These are phyloP conservation scores for Saccostrea glomerata DNA, from an alignment of 1,140 invertebrate species.

Conservation along the genomic window DNA sequence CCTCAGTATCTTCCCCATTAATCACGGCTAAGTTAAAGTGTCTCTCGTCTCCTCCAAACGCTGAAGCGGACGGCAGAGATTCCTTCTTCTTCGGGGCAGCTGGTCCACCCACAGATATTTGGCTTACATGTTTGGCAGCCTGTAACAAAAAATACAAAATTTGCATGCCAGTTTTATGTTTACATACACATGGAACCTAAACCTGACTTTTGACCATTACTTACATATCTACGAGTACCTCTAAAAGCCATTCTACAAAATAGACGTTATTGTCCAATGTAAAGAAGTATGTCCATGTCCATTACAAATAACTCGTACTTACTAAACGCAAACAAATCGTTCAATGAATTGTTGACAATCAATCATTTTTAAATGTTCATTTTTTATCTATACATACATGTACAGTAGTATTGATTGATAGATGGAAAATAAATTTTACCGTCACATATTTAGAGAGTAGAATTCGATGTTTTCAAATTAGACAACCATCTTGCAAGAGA, in stretches of 20 bases:
- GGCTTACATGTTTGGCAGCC: slow-evolving; percentile 38
- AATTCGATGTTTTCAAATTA: too few relatives aligned
- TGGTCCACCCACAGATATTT: slow-evolving; percentile 3
- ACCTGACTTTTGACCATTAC: not conserved
- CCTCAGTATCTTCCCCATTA: slow-evolving; percentile 26
- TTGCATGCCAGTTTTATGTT: not conserved
- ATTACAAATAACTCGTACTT: too few relatives aligned
- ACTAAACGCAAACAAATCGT: too few relatives aligned
- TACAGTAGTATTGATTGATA: too few relatives aligned
- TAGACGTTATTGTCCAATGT: not conserved
- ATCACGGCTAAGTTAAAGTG: slow-evolving; percentile 54
- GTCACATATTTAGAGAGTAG: too few relatives aligned
- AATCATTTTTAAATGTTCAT: too few relatives aligned
- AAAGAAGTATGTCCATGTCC: too few relatives aligned
- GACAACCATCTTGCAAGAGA: too few relatives aligned
- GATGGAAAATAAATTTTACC: too few relatives aligned
- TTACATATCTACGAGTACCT: not conserved
- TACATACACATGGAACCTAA: too few relatives aligned
- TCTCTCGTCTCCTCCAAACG: slow-evolving; percentile 55
- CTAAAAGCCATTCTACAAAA: not conserved
- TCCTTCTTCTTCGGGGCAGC: not conserved
- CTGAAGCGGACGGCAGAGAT: slow-evolving; percentile 30
- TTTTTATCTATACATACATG: too few relatives aligned
- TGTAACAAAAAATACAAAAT: not conserved
- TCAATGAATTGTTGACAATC: too few relatives aligned